Percentiles rank a stretch among this genome's conserved stretches.
phyloP scores from a whole-genome alignment of 2,113 vertebrate genomes.

The Paramormyrops kingsleyae region DNA sequence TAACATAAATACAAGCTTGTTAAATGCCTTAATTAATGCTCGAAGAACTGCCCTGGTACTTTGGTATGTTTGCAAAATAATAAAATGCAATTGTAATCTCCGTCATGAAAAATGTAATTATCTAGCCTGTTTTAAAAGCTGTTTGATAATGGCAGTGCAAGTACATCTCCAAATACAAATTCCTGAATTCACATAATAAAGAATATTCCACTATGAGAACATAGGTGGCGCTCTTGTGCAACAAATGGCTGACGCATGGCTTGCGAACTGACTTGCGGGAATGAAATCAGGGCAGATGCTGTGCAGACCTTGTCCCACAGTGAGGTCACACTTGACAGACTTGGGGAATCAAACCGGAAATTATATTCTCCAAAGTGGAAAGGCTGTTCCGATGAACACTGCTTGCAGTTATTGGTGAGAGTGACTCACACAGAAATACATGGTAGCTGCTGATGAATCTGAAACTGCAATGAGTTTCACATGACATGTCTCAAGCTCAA shows the following conservation, averaged over 20 bases:
- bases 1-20: background rate
- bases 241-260: background rate
- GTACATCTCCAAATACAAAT: background rate
- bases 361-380: background rate
- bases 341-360: background rate
- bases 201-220: background rate
- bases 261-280: background rate
- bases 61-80: background rate
- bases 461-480: background rate
- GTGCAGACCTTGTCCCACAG: background rate
- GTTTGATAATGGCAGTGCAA: background rate
- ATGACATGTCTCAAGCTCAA: background rate
- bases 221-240: background rate
- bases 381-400: background rate
- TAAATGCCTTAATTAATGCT: background rate
- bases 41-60: background rate
- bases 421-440: background rate
- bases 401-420: background rate
- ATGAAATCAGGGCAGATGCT: background rate
- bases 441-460: background rate
- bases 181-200: background rate
- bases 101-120: background rate
- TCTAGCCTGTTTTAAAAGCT: background rate
- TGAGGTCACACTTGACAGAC: background rate
- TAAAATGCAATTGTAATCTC: background rate